phyloP scores from a whole-genome alignment of 2,888 invertebrate species.

The Phania funesta region DNA sequence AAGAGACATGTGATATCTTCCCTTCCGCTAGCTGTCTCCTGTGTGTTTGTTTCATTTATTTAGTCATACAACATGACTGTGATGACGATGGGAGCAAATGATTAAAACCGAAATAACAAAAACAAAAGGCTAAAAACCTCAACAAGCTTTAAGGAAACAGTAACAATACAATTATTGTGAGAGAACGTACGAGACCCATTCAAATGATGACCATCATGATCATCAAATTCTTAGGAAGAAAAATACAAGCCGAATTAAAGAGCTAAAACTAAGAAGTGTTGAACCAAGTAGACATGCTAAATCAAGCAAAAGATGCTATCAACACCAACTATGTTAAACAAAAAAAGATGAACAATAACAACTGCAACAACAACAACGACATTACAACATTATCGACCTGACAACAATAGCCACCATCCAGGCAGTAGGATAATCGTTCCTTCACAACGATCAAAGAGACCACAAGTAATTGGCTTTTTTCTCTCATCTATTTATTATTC shows the following conservation, averaged over 20 bases:
- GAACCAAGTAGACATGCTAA: conserved; percentile 69
- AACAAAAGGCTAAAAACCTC: conserved; percentile 4
- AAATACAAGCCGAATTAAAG: conserved; percentile 1
- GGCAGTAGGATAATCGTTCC: conserved; percentile 18
- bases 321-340: conserved; percentile 69
- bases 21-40: not conserved
- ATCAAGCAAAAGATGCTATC: conserved; percentile 70
- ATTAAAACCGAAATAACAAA: conserved; percentile 31
- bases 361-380: conserved; percentile 44
- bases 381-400: conserved; percentile 39
- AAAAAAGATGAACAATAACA: conserved; percentile 68
- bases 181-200: conserved; percentile 15
- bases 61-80: conserved; percentile 36
- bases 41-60: conserved; percentile 32
- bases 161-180: conserved; percentile 49
- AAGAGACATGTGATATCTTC: not conserved
- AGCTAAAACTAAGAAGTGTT: conserved; percentile 60
- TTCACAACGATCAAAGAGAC: conserved; percentile 40
- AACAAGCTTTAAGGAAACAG: conserved; percentile 42
- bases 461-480: conserved; percentile 60
- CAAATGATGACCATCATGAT: conserved; percentile 27
- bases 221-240: conserved; percentile 33
- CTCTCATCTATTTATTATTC: conserved; percentile 34
- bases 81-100: conserved; percentile 24
- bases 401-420: conserved; percentile 28